A percentile compares a stretch with the other conserved stretches of the same genome.
These are phyloP conservation scores for Chymomyza amoena DNA, from an alignment of 2,888 invertebrate genomes.

Conservation along the genomic window DNA sequence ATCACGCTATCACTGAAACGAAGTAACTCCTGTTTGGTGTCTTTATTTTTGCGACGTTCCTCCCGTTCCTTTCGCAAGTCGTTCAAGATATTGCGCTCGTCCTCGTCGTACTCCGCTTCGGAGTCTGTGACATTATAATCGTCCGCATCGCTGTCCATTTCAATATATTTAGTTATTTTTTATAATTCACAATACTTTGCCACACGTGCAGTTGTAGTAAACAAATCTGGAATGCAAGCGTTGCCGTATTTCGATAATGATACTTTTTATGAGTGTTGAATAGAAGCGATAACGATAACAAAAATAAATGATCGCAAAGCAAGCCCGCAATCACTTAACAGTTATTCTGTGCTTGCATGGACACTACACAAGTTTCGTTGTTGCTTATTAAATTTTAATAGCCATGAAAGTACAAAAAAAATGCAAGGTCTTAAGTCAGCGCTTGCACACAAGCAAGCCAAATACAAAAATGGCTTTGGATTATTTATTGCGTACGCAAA, in stretches of 20 bases:
- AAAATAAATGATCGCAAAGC: background rate
- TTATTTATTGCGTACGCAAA: too few species aligned
- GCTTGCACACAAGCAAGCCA: too few species aligned
- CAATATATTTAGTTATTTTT: background rate
- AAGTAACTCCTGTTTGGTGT: slow-evolving; percentile 83
- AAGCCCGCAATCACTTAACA: background rate
- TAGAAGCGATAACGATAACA: background rate
- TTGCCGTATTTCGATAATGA: background rate
- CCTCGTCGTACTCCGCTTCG: slow-evolving; percentile 85
- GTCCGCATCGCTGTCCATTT: slow-evolving; percentile 73
- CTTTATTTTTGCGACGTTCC: slow-evolving; percentile 78
- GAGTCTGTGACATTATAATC: slow-evolving; percentile 85
- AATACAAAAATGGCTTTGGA: too few species aligned
- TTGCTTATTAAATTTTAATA: too few species aligned
- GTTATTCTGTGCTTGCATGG: background rate
- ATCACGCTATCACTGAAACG: slow-evolving; percentile 80
- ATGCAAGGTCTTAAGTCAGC: too few species aligned
- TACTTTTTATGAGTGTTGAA: background rate
- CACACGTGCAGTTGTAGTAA: slow-evolving; percentile 43
- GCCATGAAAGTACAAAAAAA: too few species aligned
- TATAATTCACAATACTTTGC: background rate
- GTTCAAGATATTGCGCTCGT: slow-evolving; percentile 82
- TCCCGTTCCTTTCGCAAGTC: slow-evolving; percentile 80
- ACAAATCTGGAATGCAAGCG: slow-evolving; percentile 14
- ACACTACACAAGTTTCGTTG: too few species aligned